These are phyloP conservation scores for Nibea coibor DNA, from an alignment of 2,113 vertebrate genomes.

Conservation along the genomic window DNA sequence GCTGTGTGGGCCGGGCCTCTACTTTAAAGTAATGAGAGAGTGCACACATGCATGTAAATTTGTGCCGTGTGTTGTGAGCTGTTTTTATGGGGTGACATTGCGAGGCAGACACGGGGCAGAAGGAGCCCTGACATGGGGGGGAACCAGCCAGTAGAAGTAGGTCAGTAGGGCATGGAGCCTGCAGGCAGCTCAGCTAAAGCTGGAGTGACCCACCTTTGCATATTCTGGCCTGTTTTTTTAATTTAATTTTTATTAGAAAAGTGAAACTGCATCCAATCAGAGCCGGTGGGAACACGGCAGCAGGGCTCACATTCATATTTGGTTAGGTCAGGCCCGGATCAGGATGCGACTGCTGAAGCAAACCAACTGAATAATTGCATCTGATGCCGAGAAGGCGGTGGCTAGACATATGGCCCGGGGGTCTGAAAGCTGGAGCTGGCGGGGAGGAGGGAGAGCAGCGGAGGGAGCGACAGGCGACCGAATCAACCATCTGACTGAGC, in stretches of 20 bases:
- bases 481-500: conserved; percentile 35
- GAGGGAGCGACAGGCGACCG: neutral
- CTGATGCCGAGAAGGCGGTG: conserved; percentile 60
- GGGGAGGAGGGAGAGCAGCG: conserved; percentile 1
- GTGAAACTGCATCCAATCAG: neutral
- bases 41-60: conserved; percentile 42
- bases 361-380: conserved; percentile 60
- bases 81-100: conserved; percentile 19
- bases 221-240: conserved; percentile 42
- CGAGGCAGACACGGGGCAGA: neutral
- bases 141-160: conserved; percentile 56
- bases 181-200: conserved; percentile 14
- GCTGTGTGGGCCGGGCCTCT: conserved; percentile 11
- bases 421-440: conserved; percentile 28
- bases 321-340: conserved; percentile 18
- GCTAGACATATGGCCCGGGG: conserved; percentile 71
- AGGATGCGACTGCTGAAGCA: conserved; percentile 40
- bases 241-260: conserved; percentile 10
- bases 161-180: conserved; percentile 64
- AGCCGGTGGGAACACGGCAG: neutral
- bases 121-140: conserved; percentile 24
- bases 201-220: conserved; percentile 30
- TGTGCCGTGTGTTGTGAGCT: neutral
- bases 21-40: conserved; percentile 47
- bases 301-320: neutral